Base-by-base conservation (phyloP, 2,797 vertebrate species). In the Pseudopleuronectes americanus region DNA sequence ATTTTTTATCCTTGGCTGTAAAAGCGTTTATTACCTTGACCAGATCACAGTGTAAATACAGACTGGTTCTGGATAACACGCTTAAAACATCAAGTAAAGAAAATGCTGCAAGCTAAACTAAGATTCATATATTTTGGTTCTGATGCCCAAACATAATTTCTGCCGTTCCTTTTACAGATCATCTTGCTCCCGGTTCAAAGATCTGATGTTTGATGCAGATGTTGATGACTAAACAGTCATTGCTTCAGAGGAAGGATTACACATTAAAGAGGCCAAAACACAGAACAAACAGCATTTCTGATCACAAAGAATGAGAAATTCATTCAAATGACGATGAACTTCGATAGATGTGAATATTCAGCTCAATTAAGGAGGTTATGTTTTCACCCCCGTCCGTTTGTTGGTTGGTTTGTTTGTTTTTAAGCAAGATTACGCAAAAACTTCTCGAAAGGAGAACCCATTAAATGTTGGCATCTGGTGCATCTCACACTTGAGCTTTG, bases 301-400 rank as follows among this genome's bases (percentile, higher is more conserved):
- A 90, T 90, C 31, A 85, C 13, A 88, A 69, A 73, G 77, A 87
- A 85, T 83, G 62, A 51, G 24, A 72, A 76, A 82, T 79, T 6
- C 8, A 73, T 65, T 49, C 36, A 49, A 58, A 56, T 1, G 12
- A 58, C 54, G 33, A 57, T 60, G 24, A 14, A 38, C 49, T 64
- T 68, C 55, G 17, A 2, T 45, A 17, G 14, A 45, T 16, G 14
- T 3, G 12, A 14, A 43, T 43, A 14, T 43, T 16, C 4, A 43
- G 9, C 12, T 17, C 41, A 0, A 5, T 13, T 13, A 7, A 38
- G 36, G 12, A 38, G 36, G 43, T 45, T 45, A 2, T 19, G 43
- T 19, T 45, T 45, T 19, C 17, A 19, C 16, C 6, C 43, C 36
- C 36, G 10, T 45, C 14, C 13, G 1, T 43, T 43, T 14, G 43